These are phyloP conservation scores for Limnephilus lunatus DNA, from an alignment of 2,888 invertebrate genomes.

Conservation along the genomic window DNA sequence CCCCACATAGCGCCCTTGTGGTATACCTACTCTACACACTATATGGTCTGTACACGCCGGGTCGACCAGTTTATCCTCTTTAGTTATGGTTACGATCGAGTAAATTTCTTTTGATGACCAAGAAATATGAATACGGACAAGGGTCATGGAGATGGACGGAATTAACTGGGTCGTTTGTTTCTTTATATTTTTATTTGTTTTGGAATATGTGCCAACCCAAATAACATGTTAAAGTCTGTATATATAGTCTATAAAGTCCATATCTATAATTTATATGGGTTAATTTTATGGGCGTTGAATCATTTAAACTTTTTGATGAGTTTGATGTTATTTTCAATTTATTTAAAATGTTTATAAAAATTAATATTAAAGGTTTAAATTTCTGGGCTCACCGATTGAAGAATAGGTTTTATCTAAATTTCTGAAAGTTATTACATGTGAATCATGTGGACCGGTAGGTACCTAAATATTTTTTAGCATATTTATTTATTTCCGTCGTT, in stretches of 20 bases:
- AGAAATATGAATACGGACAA: neutral
- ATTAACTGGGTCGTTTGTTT: neutral
- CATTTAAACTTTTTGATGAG: neutral
- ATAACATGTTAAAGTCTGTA: neutral
- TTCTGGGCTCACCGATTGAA: too few species aligned
- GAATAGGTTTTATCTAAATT: too few species aligned
- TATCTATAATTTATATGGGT: neutral
- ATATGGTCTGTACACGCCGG: neutral
- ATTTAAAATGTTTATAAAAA: too few species aligned
- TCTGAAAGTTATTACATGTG: too few species aligned
- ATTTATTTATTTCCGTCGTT: too few species aligned
- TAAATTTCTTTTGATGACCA: conserved; percentile 35
- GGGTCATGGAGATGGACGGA: neutral
- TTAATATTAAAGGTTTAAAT: too few species aligned
- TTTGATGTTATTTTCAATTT: too few species aligned
- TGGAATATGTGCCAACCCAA: neutral
- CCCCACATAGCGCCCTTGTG: conserved; percentile 4
- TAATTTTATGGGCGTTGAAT: neutral
- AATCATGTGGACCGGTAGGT: too few species aligned
- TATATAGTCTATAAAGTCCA: too few species aligned
- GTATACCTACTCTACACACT: neutral
- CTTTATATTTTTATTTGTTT: neutral
- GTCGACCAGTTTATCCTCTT: conserved; percentile 3
- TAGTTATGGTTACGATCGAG: conserved; percentile 25
- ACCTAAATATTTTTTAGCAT: too few species aligned